These are phyloP conservation scores for Agapostemon virescens DNA, from an alignment of 2,888 invertebrate genomes.

Conservation along the genomic window DNA sequence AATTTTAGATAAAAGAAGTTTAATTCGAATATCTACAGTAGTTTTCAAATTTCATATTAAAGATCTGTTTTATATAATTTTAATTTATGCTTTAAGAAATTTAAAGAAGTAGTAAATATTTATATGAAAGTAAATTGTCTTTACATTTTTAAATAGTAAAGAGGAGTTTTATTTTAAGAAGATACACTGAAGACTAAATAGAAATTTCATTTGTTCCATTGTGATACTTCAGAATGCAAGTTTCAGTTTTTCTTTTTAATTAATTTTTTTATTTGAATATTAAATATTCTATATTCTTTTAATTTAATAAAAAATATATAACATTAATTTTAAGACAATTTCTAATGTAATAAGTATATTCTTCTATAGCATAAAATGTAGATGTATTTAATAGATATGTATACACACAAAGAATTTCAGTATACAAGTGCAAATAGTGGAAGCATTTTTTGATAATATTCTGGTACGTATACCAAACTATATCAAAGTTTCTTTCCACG, in stretches of 20 bases:
- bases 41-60: not conserved
- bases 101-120: not conserved
- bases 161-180: not conserved
- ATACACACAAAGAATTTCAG: constrained; percentile 20
- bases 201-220: not conserved
- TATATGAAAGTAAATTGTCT: not conserved
- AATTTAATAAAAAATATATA: not conserved
- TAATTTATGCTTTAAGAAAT: constrained; percentile 6
- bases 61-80: not conserved
- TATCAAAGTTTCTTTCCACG: constrained; percentile 12
- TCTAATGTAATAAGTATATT: constrained; percentile 6
- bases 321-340: constrained; percentile 5
- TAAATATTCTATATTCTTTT: not conserved
- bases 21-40: not conserved
- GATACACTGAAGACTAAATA: not conserved
- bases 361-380: constrained; percentile 22
- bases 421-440: constrained; percentile 29
- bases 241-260: not conserved
- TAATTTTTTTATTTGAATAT: not conserved
- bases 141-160: not conserved
- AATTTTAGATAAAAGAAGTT: constrained; percentile 5
- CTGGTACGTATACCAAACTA: constrained; percentile 33
- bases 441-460: constrained; percentile 48
- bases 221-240: not conserved
- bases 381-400: constrained; percentile 11